Evolutionary conservation across 2,113 vertebrate genomes (phyloP), one percentile per base, ranked within the genome.

Genomic region (Oncorhynchus gorbuscha): DNA sequence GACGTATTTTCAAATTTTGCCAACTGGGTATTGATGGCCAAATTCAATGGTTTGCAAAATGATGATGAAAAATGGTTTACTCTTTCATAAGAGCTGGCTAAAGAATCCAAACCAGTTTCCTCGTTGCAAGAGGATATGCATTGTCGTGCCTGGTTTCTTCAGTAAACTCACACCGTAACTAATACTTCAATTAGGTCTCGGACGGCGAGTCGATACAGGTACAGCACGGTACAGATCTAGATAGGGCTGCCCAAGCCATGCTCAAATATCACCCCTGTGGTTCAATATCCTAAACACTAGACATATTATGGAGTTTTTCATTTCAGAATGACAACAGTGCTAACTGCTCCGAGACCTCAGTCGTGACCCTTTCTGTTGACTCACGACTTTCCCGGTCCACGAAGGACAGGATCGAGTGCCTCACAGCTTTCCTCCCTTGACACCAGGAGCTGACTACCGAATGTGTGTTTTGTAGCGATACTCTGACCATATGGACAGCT

Each of bases 271-370:
- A 28, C 45, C 55, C 51, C 49, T 76, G 71, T 12, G 80, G 67
- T 84, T 69, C 28, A 74, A 84, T 59, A 51, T 79, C 62, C 74
- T 72, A 69, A 74, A 71, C 69, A 67, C 71, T 30, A 28, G 79
- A 69, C 72, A 58, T 49, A 73, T 62, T 72, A 55, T 73, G 48
- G 3, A 12, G n/a, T 76, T 81, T 73, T 26, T 2, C 32, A 71
- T 84, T 81, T 75, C 73, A 81, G 76, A 74, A 58, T 71, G 71
- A 72, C 28, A 65, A 58, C 22, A 65, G 77, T 51, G 67, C 72
- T 76, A 76, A 62, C 28, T 61, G 69, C 68, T 71, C 55, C 14
- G 35, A 64, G 74, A 79, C n/a, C 13, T 8, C 20, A 48, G 69
- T 35, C 18, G 45, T 84, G 79, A 84, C 79, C 76, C 76, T 39